Evolutionary conservation across 2,113 vertebrate species (phyloP).

Genomic region (Mionectes macconnelli): DNA sequence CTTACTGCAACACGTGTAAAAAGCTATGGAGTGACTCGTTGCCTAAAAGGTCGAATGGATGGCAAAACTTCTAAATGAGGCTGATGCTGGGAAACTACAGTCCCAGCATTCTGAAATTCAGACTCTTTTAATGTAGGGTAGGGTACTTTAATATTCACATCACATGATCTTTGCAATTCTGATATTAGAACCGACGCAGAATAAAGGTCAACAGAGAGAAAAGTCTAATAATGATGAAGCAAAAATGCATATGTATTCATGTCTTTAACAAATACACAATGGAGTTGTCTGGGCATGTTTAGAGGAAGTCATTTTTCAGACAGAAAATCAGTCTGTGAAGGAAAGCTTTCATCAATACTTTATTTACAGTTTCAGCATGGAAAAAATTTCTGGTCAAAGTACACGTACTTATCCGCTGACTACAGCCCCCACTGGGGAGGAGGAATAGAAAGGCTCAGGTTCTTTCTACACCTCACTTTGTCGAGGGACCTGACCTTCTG

Average conservation of each 20-base stretch:
- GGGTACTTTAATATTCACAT: background rate
- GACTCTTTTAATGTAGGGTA: background rate
- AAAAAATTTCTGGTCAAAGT: background rate
- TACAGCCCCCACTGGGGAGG: background rate
- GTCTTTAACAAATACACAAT: background rate
- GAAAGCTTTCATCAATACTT: background rate
- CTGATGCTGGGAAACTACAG: background rate
- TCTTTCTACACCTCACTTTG: background rate
- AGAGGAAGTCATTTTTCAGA: background rate
- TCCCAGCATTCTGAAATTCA: background rate
- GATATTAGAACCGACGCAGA: background rate
- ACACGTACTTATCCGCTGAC: background rate
- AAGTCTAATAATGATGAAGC: background rate
- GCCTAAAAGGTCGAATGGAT: background rate
- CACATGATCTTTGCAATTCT: background rate
- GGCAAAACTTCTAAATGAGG: background rate
- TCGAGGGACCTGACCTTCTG: background rate
- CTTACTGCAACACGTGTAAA: background rate
- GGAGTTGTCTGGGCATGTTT: background rate
- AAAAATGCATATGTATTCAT: background rate
- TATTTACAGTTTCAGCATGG: background rate
- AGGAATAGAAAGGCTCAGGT: background rate
- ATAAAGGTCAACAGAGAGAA: background rate
- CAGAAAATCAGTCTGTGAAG: background rate
- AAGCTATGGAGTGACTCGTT: background rate